Evolutionary conservation across 1,140 invertebrate species (phyloP).

Genomic region (Diuraphis noxia): DNA sequence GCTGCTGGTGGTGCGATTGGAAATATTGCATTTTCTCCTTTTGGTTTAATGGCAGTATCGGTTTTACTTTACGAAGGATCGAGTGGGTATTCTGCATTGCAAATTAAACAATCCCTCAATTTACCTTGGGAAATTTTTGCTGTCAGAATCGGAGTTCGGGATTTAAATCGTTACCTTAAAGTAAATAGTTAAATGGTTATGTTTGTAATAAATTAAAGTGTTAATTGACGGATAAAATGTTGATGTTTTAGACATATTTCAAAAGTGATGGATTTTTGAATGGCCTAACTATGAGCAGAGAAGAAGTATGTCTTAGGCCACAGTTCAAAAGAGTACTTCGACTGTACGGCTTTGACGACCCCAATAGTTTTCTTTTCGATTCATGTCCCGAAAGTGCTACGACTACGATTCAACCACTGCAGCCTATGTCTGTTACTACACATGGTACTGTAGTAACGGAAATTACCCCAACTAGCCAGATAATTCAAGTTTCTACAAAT

Average conservation of each 20-base stretch:
- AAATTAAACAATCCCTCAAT: constrained; percentile 70
- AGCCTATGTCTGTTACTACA: constrained; percentile 26
- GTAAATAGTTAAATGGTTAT: constrained; percentile 61
- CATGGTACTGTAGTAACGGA: constrained; percentile 41
- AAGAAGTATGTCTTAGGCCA: constrained; percentile 71
- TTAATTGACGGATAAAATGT: not conserved
- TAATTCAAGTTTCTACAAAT: constrained; percentile 31
- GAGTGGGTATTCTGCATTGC: constrained; percentile 68
- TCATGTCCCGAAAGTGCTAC: constrained; percentile 22
- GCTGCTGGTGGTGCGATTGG: constrained; percentile 64
- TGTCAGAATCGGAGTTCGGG: constrained; percentile 74
- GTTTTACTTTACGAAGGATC: constrained; percentile 77
- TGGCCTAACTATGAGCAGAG: constrained; percentile 74
- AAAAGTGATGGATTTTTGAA: constrained; percentile 77
- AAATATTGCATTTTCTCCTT: constrained; percentile 83
- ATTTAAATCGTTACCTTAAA: constrained; percentile 75
- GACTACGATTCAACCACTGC: not conserved
- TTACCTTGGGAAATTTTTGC: constrained; percentile 72
- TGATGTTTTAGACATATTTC: constrained; percentile 72
- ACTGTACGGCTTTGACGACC: constrained; percentile 76
- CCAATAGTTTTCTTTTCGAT: constrained; percentile 53
- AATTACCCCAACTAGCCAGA: constrained; percentile 51
- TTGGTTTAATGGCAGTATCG: constrained; percentile 75
- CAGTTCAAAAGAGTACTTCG: constrained; percentile 71
- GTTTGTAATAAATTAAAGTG: not conserved